Conservation (phyloP, 1,140 invertebrate species). For the Leptestheria dahalacensis region DNA sequence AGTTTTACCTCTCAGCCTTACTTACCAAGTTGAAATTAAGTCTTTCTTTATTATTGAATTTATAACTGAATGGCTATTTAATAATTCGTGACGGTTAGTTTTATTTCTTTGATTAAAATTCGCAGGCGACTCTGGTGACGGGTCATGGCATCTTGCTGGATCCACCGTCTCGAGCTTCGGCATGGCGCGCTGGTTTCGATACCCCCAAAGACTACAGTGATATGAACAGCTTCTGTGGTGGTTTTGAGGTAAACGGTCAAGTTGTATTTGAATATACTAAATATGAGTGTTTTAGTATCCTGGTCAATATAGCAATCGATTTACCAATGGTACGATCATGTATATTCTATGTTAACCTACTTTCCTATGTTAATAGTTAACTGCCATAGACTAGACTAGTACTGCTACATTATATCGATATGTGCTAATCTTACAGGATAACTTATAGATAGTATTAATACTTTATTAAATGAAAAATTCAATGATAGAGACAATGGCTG, state of each 20-base stretch:
- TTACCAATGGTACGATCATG: neutral
- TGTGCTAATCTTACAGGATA: too few relatives aligned
- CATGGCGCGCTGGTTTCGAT: constrained; percentile 34
- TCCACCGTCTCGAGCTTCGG: constrained; percentile 34
- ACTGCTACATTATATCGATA: too few relatives aligned
- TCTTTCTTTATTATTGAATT: neutral
- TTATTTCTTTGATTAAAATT: neutral
- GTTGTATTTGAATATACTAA: too few relatives aligned
- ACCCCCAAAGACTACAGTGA: constrained; percentile 28
- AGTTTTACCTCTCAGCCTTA: too few relatives aligned
- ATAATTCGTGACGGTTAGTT: too few relatives aligned
- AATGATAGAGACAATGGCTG: constrained; percentile 15
- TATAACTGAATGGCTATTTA: neutral
- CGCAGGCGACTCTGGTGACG: neutral
- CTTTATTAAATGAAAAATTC: too few relatives aligned
- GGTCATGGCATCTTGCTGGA: constrained; percentile 36
- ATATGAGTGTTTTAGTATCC: neutral
- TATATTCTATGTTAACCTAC: neutral
- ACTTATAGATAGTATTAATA: too few relatives aligned
- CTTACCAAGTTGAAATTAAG: too few relatives aligned
- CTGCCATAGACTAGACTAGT: neutral
- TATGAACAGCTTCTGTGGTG: constrained; percentile 50
- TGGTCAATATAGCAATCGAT: neutral
- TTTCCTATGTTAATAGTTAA: neutral
- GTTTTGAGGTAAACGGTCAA: constrained; percentile 22